Evolutionary conservation across 2,888 invertebrate genomes (phyloP).

Genomic region (Tetrapedia diversipes): DNA sequence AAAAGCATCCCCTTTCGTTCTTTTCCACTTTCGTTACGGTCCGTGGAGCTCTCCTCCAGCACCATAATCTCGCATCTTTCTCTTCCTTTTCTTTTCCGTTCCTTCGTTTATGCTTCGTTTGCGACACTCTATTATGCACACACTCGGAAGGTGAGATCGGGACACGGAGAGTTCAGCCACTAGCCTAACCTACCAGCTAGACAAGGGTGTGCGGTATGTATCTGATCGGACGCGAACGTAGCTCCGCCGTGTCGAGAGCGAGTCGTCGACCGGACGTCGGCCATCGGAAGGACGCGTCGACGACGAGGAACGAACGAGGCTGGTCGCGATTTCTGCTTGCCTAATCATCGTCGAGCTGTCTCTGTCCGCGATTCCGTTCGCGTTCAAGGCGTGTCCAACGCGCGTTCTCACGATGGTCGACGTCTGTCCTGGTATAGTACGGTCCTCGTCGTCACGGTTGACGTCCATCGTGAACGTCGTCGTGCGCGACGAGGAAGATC

Average conservation of each 20-base stretch:
- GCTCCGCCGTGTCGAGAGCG: constrained; percentile 39
- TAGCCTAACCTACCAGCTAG: background rate
- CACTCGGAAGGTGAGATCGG: background rate
- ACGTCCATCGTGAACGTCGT: background rate
- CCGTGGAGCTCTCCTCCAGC: constrained; percentile 5
- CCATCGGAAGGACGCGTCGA: constrained; percentile 26
- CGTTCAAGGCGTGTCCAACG: background rate
- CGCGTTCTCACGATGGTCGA: background rate
- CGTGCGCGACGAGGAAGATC: constrained; percentile 6
- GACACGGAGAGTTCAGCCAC: constrained; percentile 4
- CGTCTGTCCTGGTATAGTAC: background rate
- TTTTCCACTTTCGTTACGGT: constrained; percentile 28
- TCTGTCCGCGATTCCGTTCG: constrained; percentile 3
- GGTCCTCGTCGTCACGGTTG: background rate
- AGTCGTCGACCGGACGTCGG: constrained; percentile 15
- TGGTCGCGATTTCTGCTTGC: no score
- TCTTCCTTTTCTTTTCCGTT: constrained; percentile 53
- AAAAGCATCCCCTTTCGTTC: constrained; percentile 11
- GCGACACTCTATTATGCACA: constrained; percentile 44
- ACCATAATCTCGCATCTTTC: constrained; percentile 39
- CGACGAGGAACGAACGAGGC: constrained; percentile 22
- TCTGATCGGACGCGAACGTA: constrained; percentile 25
- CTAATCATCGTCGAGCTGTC: constrained; percentile 10
- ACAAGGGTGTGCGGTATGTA: constrained; percentile 5
- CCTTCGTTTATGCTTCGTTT: constrained; percentile 42